Base-by-base conservation (phyloP, 2,888 invertebrate genomes). In the Dicyrtoma fusca region DNA sequence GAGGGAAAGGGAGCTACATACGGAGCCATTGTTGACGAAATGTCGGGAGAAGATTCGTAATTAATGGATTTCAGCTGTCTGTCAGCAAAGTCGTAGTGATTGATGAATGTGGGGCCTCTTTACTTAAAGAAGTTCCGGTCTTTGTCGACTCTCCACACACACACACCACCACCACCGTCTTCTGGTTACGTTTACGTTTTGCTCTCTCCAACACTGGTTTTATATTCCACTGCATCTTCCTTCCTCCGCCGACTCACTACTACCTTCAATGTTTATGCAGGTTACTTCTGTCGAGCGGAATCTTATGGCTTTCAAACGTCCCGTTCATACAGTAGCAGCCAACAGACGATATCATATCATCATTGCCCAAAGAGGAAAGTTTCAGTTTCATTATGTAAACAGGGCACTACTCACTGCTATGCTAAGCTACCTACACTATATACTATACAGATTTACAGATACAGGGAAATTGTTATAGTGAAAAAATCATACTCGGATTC, bases 21-120 rank as follows among this genome's bases (percentile, higher is more conserved):
- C 34, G 61, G 44, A 63, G 51, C 62, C 75, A 79, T 79, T 79
- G 79, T 79, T 79, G 79, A 79, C 79, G 79, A 79, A 79, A 79
- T 79, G 79, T 79, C 79, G 77, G 76, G 76, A 77, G 77, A 76
- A 79, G 79, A 79, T 79, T 76, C 75, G 79, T 79, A 79, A 79
- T 79, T 79, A 79, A 79, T 79, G 79, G 79, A 79, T 79, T 79
- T 77, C 75, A 79, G 77, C 76, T 79, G 79, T 79, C 77, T 79
- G 79, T 79, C 79, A 79, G 77, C 79, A 73, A 69, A 76, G 76
- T 76, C 75, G 74, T 74, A 71, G 77, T 77, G 79, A 79, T 79
- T 79, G 79, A 79, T 79, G 79, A 79, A 77, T 74, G 71, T 69
- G 66, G 72, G 76, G 74, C 68, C 74, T 72, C 76, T 76, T 76